Base-by-base conservation (phyloP, 2,888 invertebrate genomes). In the Cyclophora albipunctata region DNA sequence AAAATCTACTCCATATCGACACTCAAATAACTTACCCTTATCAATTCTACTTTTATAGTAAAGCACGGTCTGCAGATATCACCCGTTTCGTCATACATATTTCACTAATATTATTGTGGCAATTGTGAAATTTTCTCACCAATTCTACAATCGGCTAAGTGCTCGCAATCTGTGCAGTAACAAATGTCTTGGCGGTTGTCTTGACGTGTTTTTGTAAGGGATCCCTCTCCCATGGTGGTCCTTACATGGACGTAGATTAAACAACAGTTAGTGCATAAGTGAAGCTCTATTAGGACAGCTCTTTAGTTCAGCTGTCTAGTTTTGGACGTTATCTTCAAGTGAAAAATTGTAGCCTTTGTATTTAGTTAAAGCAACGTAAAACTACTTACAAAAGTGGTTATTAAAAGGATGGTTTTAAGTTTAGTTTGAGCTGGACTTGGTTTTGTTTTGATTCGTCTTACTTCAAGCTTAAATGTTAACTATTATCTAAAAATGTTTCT, bases 331-430 rank as follows among this genome's bases (percentile, higher is more conserved):
- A 87, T 86, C 85, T 71, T 63, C 45, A 45, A 53, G 69, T 86
- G 86, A 86, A 82, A 84, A 86, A 87, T 87, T 64, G 78, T 75
- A 63, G 66, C 77, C 78, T 84, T 86, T 87, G 79, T 83, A 57
- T 62, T 63, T 64, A 63, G 65, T 65, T 64, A 67, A 67, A 63
- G 67, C 64, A 55, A 51, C 53, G 51, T 20, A 20, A 20, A 59
- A 57, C 53, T 60, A 63, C 63, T 63, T 62, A 66, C 59, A 58
- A 58, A 59, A 50, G 52, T 48, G 42, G 45, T 51, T 50, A 54
- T 54, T 48, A 54, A 54, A 54, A 51, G 20, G 20, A 20, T 20
- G 20, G 20, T 20, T 20, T 1, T 20, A 20, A 20, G 20, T 20
- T 20, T 20, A 20, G 20, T 20, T 20, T 20, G 20, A 20, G 20